Percentiles rank a stretch among this genome's conserved stretches.
phyloP scores from a whole-genome alignment of 1,140 invertebrate genomes.

The Neoseiulus cucumeris region DNA sequence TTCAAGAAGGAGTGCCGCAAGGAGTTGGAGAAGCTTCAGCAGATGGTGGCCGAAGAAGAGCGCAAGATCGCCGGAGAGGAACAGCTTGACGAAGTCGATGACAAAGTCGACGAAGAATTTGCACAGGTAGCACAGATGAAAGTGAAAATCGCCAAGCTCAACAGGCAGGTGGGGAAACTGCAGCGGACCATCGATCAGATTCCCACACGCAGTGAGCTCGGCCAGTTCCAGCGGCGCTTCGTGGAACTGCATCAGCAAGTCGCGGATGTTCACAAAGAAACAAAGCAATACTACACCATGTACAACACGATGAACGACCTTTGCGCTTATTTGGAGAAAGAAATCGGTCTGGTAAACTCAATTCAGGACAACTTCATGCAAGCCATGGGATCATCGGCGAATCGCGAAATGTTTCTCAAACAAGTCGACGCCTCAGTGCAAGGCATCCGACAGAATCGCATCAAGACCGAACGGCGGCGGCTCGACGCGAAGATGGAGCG shows the following conservation, averaged over 20 bases:
- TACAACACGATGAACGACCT: slow-evolving; percentile 91
- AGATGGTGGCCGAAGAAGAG: slow-evolving; percentile 15
- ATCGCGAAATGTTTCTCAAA: slow-evolving; percentile 60
- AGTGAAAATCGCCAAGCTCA: slow-evolving; percentile 42
- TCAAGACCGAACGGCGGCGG: slow-evolving; percentile 41
- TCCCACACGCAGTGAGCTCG: slow-evolving; percentile 69
- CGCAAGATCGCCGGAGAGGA: slow-evolving; percentile 20
- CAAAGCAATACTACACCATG: slow-evolving; percentile 86
- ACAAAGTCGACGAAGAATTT: slow-evolving; percentile 22
- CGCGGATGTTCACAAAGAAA: slow-evolving; percentile 79
- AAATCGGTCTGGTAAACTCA: slow-evolving; percentile 71
- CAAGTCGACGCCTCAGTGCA: slow-evolving; percentile 71
- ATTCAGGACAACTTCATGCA: slow-evolving; percentile 64
- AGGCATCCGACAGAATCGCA: slow-evolving; percentile 54
- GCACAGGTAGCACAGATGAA: slow-evolving; percentile 18
- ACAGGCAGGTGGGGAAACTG: slow-evolving; percentile 53
- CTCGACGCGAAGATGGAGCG: slow-evolving; percentile 48
- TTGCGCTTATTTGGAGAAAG: slow-evolving; percentile 70
- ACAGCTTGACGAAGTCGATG: slow-evolving; percentile 18
- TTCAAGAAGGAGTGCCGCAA: slow-evolving; percentile 18
- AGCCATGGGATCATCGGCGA: slow-evolving; percentile 26
- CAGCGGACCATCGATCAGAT: slow-evolving; percentile 67
- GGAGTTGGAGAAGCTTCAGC: slow-evolving; percentile 13
- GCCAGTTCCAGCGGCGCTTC: slow-evolving; percentile 85
- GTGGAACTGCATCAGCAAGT: slow-evolving; percentile 93